Percentiles rank a stretch among this genome's conserved stretches.
Evolutionary conservation across 2,888 invertebrate species (phyloP).

Genomic region (Cylloceria caligata): DNA sequence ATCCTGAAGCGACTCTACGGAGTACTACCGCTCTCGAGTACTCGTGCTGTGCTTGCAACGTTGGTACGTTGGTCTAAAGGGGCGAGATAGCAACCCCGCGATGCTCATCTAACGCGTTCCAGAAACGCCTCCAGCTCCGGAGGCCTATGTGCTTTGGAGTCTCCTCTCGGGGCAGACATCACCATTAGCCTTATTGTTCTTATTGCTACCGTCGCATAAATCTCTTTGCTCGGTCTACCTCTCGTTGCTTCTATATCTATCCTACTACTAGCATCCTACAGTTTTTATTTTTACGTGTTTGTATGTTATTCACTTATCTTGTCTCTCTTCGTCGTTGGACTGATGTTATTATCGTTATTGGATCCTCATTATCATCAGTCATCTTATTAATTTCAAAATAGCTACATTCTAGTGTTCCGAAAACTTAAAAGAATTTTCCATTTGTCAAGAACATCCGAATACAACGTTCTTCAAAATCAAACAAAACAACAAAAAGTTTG

Average conservation of each 20-base stretch:
- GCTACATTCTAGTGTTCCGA: too few relatives aligned
- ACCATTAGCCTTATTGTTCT: slow-evolving; percentile 66
- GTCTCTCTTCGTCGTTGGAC: too few relatives aligned
- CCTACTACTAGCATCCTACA: not conserved
- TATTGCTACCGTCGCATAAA: slow-evolving; percentile 59
- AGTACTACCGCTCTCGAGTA: slow-evolving; percentile 47
- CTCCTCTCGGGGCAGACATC: slow-evolving; percentile 57
- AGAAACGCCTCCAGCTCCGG: not conserved
- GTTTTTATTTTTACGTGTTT: too few relatives aligned
- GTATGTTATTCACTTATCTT: too few relatives aligned
- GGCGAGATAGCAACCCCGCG: slow-evolving; percentile 19
- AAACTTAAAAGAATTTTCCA: not conserved
- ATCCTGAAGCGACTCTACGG: slow-evolving; percentile 62
- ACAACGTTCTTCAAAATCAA: too few relatives aligned
- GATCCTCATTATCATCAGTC: too few relatives aligned
- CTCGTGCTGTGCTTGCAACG: slow-evolving; percentile 54
- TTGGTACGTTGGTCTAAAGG: slow-evolving; percentile 15
- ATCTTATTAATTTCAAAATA: too few relatives aligned
- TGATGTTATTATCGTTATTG: too few relatives aligned
- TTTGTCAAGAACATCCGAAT: not conserved
- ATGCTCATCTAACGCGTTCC: slow-evolving; percentile 40
- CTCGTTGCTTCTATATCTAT: slow-evolving; percentile 22
- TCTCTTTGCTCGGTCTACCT: slow-evolving; percentile 37
- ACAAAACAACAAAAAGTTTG: too few relatives aligned
- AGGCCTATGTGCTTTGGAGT: slow-evolving; percentile 25